Evolutionary conservation across 2,797 vertebrate species (phyloP).

Genomic region (Malurus leucopterus): DNA sequence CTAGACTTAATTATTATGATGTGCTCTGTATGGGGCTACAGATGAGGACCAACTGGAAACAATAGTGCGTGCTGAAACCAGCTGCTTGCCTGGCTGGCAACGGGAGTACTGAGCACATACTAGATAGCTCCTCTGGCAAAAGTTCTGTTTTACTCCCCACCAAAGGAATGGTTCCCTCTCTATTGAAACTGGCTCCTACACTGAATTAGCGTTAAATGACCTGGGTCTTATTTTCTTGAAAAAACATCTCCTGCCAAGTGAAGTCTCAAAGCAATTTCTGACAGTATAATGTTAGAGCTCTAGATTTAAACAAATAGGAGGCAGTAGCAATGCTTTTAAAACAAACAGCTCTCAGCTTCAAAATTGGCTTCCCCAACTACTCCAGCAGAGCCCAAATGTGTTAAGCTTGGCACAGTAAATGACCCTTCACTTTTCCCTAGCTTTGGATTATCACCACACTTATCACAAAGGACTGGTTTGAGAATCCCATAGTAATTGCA

Average conservation of each 20-base stretch:
- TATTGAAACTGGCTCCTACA: neutral
- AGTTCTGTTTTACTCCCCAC: neutral
- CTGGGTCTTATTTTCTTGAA: slow-evolving; percentile 30
- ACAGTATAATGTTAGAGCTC: slow-evolving; percentile 27
- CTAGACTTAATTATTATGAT: slow-evolving; percentile 59
- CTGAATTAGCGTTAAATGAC: slow-evolving; percentile 26
- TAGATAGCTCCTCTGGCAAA: slow-evolving; percentile 25
- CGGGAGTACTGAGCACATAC: neutral
- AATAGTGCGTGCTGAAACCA: slow-evolving; percentile 56
- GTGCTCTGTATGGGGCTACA: slow-evolving; percentile 43
- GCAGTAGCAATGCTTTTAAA: slow-evolving; percentile 49
- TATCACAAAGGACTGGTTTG: slow-evolving; percentile 15
- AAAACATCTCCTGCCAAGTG: slow-evolving; percentile 24
- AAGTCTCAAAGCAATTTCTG: slow-evolving; percentile 37
- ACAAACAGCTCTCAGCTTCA: slow-evolving; percentile 58
- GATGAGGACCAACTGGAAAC: slow-evolving; percentile 60
- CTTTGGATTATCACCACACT: slow-evolving; percentile 17
- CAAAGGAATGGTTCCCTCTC: neutral
- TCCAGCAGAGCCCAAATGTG: slow-evolving; percentile 55
- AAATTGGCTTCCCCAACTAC: slow-evolving; percentile 22
- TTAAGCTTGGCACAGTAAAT: slow-evolving; percentile 37
- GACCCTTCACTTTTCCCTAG: slow-evolving; percentile 38
- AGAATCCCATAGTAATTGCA: neutral
- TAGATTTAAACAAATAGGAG: slow-evolving; percentile 57
- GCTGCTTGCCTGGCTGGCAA: slow-evolving; percentile 47